Evolutionary conservation across 2,113 vertebrate species (phyloP), one percentile per base, ranked within the genome.

Genomic region (Bujurquina vittata): DNA sequence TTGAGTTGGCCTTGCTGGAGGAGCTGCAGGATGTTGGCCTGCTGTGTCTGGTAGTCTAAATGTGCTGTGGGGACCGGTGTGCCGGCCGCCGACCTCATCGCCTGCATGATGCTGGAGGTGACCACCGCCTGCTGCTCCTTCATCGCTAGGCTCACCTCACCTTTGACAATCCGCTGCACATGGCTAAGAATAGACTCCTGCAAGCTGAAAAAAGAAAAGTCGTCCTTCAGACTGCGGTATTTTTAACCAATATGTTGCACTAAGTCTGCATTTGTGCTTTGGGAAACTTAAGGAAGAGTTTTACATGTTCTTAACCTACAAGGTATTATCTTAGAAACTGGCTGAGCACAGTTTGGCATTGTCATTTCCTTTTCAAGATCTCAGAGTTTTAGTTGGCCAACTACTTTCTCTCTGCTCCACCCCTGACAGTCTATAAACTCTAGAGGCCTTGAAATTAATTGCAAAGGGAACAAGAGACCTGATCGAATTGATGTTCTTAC

Each of bases 31-130:
- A 99, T 97, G 89, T 96, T 97, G 59, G 97, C 95, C 93, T 99
- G 98, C 93, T 99, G 98, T 3, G 97, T 95, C 90, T 99, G 98
- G 95, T 97, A 98, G 95, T 99, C 98, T 2, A 98, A 92, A 93
- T 98, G 98, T 5, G 97, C 83, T 0, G 97, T 95, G 5, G 98
- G 98, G 77, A 99, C 96, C 2, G 98, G 98, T 0, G 98, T 99
- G 78, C 97, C 96, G 0, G 98, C 97, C 0, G 98, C 98, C 0
- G 98, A 99, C 84, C 98, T 96, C 98, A 99, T 99, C 0, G 98
- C 98, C 95, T 99, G 98, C 95, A 99, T 98, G n/a, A 99, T 99
- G 95, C 97, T 99, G 1, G 97, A 97, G 67, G 98, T 98, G 87
- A 99, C 98, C 0, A 95, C 96, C 0, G 96, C 98, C 87, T 99